phyloP scores from a whole-genome alignment of 2,113 vertebrate genomes.

The Microcebus jonahi region DNA sequence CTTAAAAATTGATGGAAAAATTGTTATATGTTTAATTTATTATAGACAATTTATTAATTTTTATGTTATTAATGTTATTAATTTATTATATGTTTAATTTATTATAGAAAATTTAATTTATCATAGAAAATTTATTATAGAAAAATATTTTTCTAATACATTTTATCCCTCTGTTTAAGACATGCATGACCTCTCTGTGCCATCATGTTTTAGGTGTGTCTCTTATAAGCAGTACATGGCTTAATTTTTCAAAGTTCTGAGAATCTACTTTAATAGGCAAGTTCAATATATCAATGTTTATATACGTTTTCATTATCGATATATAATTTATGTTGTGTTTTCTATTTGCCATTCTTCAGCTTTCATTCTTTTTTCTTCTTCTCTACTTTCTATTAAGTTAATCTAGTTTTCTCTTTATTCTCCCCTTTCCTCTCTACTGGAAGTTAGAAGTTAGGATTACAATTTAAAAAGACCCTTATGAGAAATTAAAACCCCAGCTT shows the following conservation, averaged over 20 bases:
- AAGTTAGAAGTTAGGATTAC: not conserved
- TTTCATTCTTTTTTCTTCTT: constrained; percentile 16
- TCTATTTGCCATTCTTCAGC: constrained; percentile 23
- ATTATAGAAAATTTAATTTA: too few relatives aligned
- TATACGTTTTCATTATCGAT: constrained; percentile 39
- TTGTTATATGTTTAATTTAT: constrained; percentile 8
- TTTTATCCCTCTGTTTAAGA: not conserved
- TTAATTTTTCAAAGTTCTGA: constrained; percentile 23
- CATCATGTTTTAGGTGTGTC: not conserved
- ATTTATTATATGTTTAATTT: too few relatives aligned
- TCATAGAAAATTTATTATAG: too few relatives aligned
- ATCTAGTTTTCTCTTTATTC: not conserved
- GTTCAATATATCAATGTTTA: constrained; percentile 29
- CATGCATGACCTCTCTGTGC: not conserved
- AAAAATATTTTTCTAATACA: constrained; percentile 5
- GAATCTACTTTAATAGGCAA: not conserved
- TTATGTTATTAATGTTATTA: too few relatives aligned
- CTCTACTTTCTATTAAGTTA: not conserved
- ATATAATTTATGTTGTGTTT: not conserved
- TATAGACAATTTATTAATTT: too few relatives aligned
- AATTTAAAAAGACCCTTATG: not conserved
- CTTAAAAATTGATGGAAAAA: constrained; percentile 4
- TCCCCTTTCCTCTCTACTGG: not conserved
- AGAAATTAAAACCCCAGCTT: not conserved
- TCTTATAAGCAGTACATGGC: not conserved